Percentiles rank a stretch among this genome's conserved stretches.
Conservation (phyloP, 2,797 vertebrate genomes). For the Phalanger gymnotis region DNA sequence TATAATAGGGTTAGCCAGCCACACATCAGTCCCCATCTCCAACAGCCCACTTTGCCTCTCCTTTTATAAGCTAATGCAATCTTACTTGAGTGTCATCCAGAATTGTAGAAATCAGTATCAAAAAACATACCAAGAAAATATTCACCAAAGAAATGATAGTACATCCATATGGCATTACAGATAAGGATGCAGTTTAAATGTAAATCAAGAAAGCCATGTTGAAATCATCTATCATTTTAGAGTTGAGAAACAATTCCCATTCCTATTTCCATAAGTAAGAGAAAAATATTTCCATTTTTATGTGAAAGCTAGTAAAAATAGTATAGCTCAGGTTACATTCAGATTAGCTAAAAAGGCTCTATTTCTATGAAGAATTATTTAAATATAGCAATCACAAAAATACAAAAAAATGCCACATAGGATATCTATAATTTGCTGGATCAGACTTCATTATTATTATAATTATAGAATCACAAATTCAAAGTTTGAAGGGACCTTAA, state of each 20-base stretch:
- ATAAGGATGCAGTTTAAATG: conserved; percentile 35
- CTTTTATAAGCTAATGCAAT: background rate
- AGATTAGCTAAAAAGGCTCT: conserved; percentile 27
- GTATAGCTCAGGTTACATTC: conserved; percentile 7
- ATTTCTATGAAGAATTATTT: conserved; percentile 53
- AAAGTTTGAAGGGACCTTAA: background rate
- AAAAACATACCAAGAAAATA: conserved; percentile 40
- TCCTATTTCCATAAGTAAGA: conserved; percentile 8
- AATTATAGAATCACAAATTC: background rate
- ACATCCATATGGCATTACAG: conserved; percentile 13
- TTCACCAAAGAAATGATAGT: conserved; percentile 21
- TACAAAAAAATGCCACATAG: conserved; percentile 24
- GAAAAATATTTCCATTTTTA: conserved; percentile 35
- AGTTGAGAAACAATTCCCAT: conserved; percentile 7
- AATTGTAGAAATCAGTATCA: conserved; percentile 25
- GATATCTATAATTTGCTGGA: conserved; percentile 38
- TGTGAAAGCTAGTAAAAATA: conserved; percentile 47
- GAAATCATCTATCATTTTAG: conserved; percentile 48
- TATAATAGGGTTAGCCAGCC: background rate
- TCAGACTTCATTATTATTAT: conserved; percentile 31
- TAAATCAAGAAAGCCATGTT: conserved; percentile 45
- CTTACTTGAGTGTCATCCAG: background rate
- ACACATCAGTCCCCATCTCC: background rate
- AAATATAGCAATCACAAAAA: conserved; percentile 23
- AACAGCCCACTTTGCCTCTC: background rate